Evolutionary conservation across 2,797 vertebrate genomes (phyloP).

Genomic region (Anguilla megastoma): DNA sequence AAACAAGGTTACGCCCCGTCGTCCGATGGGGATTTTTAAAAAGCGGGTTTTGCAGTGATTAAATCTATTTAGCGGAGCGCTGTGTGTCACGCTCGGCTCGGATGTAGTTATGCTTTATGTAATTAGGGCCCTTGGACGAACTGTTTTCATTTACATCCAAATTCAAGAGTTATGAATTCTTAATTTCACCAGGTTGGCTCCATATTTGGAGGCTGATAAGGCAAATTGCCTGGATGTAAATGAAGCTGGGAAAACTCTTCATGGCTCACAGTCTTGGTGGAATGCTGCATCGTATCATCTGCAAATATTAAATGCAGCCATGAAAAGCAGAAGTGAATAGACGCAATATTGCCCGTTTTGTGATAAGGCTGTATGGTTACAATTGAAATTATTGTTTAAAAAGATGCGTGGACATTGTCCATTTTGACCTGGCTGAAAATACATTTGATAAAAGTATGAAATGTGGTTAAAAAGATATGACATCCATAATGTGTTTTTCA

Average conservation of each 20-base stretch:
- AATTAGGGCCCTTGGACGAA: neutral
- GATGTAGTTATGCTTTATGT: neutral
- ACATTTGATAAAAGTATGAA: neutral
- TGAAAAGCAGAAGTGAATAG: neutral
- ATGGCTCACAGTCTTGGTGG: neutral
- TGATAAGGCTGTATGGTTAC: neutral
- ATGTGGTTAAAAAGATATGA: neutral
- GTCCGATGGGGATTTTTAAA: neutral
- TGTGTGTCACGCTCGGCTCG: neutral
- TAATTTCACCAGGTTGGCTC: neutral
- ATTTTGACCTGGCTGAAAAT: neutral
- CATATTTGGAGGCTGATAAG: neutral
- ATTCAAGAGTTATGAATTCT: neutral
- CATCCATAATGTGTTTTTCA: neutral
- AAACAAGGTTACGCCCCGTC: neutral
- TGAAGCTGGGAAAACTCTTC: neutral
- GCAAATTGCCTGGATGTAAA: neutral
- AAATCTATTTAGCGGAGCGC: neutral
- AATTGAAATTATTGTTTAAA: neutral
- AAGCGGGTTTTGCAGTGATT: neutral
- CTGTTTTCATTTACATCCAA: neutral
- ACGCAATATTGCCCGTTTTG: neutral
- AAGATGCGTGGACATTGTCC: neutral
- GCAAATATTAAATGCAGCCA: neutral
- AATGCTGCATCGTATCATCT: neutral